These are phyloP conservation scores for Apodemia hepburni DNA, from an alignment of 2,888 invertebrate species.

Conservation along the genomic window DNA sequence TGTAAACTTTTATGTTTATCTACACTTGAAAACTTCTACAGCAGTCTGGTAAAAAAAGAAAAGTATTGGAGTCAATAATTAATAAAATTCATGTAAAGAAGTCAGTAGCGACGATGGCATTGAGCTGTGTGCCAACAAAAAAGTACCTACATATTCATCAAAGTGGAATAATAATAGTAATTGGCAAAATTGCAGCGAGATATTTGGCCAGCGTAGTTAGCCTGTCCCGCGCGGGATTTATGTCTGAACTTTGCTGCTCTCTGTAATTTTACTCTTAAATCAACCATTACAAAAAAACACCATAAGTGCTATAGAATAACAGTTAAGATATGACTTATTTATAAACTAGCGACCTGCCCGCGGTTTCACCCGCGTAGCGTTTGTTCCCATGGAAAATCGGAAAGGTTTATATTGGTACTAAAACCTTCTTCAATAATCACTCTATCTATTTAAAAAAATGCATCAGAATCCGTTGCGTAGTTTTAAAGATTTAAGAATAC, in stretches of 20 bases:
- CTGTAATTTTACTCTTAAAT: background rate
- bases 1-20: too few relatives aligned
- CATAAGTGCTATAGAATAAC: background rate
- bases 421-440: too few relatives aligned
- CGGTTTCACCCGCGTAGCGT: too few relatives aligned
- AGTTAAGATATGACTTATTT: background rate
- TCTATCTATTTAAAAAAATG: too few relatives aligned
- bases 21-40: too few relatives aligned
- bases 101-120: background rate
- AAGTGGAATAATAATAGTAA: constrained; percentile 4
- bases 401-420: too few relatives aligned
- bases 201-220: constrained; percentile 24
- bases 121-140: background rate
- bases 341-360: background rate
- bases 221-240: constrained; percentile 26
- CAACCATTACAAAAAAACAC: background rate
- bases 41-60: background rate
- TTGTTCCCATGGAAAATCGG: too few relatives aligned
- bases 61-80: background rate
- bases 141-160: background rate
- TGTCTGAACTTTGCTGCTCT: constrained; percentile 20
- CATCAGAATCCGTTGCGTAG: too few relatives aligned
- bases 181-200: constrained; percentile 17
- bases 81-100: background rate
- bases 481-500: too few relatives aligned